Percentiles rank a stretch among this genome's conserved stretches.
phyloP scores from a whole-genome alignment of 2,113 vertebrate species.

The Cynopterus brachyotis region DNA sequence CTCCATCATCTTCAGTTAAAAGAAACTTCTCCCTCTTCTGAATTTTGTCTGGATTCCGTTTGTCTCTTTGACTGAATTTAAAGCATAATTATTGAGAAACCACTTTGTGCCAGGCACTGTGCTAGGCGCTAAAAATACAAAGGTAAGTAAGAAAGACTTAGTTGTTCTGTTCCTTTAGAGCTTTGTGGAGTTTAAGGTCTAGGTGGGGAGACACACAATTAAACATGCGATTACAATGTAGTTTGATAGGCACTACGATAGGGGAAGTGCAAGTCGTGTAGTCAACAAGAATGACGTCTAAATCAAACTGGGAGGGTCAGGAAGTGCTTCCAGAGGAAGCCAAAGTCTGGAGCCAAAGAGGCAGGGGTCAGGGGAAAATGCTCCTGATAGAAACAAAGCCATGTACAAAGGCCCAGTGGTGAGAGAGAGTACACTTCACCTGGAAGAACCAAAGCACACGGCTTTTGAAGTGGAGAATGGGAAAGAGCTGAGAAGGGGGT shows the following conservation, averaged over 20 bases:
- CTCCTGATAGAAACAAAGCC: background rate
- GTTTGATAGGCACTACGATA: background rate
- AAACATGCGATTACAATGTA: background rate
- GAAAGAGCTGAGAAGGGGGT: background rate
- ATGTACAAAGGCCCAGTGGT: background rate
- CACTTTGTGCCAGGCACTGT: background rate
- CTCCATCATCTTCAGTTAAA: background rate
- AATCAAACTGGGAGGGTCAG: background rate
- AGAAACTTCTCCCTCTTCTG: background rate
- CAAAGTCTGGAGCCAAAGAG: background rate
- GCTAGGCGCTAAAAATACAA: background rate
- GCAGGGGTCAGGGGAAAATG: background rate
- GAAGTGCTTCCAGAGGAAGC: background rate
- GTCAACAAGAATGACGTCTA: background rate
- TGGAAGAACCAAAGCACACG: background rate
- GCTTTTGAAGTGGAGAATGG: background rate
- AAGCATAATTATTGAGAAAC: background rate
- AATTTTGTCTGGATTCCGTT: background rate
- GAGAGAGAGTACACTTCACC: background rate
- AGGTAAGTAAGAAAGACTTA: background rate
- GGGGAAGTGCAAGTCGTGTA: background rate
- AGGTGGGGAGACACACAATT: background rate
- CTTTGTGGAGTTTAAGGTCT: background rate
- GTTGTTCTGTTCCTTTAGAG: background rate
- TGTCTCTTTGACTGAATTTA: background rate